Conservation (phyloP, 2,888 invertebrate species). For the Epirrhoe alternata region DNA sequence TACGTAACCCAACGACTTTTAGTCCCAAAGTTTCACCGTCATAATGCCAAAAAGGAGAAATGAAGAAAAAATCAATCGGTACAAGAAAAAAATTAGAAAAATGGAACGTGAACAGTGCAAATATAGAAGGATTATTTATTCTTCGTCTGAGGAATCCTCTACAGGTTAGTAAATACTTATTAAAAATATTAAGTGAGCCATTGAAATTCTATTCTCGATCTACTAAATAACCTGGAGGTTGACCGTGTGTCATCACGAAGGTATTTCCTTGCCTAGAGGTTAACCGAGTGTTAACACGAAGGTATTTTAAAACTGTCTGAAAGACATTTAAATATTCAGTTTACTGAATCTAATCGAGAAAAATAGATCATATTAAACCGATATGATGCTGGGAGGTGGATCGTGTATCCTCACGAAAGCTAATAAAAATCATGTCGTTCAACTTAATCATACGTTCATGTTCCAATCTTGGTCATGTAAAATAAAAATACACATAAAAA, state of each 20-base stretch:
- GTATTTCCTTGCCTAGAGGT: neutral
- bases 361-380: neutral
- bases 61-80: neutral
- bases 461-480: neutral
- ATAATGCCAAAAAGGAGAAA: neutral
- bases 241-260: conserved; percentile 8
- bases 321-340: neutral
- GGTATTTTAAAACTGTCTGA: neutral
- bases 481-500: neutral
- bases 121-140: neutral
- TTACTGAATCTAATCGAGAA: neutral
- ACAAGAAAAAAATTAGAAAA: neutral
- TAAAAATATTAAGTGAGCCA: neutral
- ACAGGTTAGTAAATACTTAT: neutral
- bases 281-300: conserved; percentile 4
- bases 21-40: neutral
- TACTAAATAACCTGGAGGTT: conserved; percentile 1
- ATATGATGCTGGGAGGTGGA: conserved; percentile 1
- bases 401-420: neutral
- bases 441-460: neutral
- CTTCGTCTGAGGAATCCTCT: neutral
- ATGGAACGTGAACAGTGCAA: neutral
- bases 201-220: neutral
- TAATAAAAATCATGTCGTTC: neutral
- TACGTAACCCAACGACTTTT: neutral